Base-by-base conservation (phyloP, 2,113 vertebrate genomes). In the Leptocoma aspasia region DNA sequence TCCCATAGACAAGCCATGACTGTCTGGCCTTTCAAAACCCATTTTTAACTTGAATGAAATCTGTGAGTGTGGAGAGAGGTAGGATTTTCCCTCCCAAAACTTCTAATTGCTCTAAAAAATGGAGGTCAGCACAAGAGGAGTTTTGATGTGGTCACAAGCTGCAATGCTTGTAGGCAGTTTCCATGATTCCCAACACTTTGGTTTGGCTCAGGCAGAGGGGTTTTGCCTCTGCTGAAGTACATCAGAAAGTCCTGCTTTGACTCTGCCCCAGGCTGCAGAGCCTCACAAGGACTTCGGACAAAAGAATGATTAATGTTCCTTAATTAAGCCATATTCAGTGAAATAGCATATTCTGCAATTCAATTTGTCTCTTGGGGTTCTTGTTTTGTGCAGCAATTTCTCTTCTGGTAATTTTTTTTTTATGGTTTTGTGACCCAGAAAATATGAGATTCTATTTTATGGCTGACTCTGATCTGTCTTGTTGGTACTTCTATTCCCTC, bases 371-470 rank as follows among this genome's bases (percentile, higher is more conserved):
- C 80, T 79, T 70, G 84, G 64, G 84, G 35, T 78, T 79, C 86
- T 72, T 92, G 81, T 72, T 91, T 70, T 39, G 77, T 91, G 54
- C 85, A 82, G 73, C 50, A 77, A 69, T 78, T 90, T 71, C 86
- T 95, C 60, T 82, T 82, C 35, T 64, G 84, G 28, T 70, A 7
- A 47, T 35, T 87, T 65, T 17, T 23, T 82, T 83, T 33, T 8
- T 35, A 88, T 83, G 47, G 81, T 95, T 96, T 96, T 90, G 45
- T 95, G 92, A 96, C 96, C 95, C 77, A 97, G 94, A 97, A 97
- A 96, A 94, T 4, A 80, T 42, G 59, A 83, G 53, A 72, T 91
- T 82, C 65, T 16, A 13, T 95, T 96, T 87, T 91, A 75, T 0
- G 0, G 59, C 69, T 93, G 84, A 56, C 82, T 92, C 57, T 91